Base-by-base conservation (phyloP, 2,888 invertebrate genomes). In the Petrolisthes manimaculis region DNA sequence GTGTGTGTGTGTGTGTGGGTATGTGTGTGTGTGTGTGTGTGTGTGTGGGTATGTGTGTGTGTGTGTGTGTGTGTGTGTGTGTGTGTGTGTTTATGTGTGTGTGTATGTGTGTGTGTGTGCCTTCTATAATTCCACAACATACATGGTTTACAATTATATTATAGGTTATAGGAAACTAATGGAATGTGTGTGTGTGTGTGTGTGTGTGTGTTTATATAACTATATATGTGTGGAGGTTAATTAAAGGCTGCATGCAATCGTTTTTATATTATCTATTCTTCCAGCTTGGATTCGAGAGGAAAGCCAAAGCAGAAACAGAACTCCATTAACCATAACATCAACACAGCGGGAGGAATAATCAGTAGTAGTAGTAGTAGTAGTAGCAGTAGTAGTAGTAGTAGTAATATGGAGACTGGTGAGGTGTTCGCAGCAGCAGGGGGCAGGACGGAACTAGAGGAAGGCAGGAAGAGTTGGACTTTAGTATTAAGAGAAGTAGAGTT, bases 401-500 rank as follows among this genome's bases (percentile, higher is more conserved):
- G 84, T 0, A 71, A 71, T 14, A 69, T 69, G 12, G 88, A 88
- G 12, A 53, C 80, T n/a, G 79, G 79, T 53, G 56, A 79, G 24
- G 37, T 37, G 37, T 37, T 37, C 37, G 1, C 37, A 2, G 37
- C 37, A n/a, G n/a, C n/a, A n/a, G n/a, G n/a, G 37, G 88, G 88
- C 5, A 69, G 88, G 1, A 84, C 84, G 4, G 51, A 12, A 0
- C 71, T 84, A n/a, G 51, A 74, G 80, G 53, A 83, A 67, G 77
- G 75, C 4, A 53, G 18, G n/a, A 37, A 77, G 78, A 88, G 71
- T 53, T 88, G 86, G 74, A 80, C 75, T n/a, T 79, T 89, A n/a
- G 85, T 85, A 24, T 83, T 89, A 53, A n/a, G 83, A 18, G 56
- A 84, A 14, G 87, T 86, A 9, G 71, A 78, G 53, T 85, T 83